Percentiles rank a stretch among this genome's conserved stretches.
These are phyloP conservation scores for Drosophila melanogaster DNA, from an alignment of 1,140 invertebrate species.

Conservation along the genomic window Release_6_plus_ISO1_MT NT_037436.4:20394001-20394500, in stretches of 20 bases:
- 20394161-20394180: conserved; percentile 2
- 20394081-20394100: conserved; percentile 1
- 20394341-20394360: conserved; percentile 48
- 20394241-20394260: neutral
- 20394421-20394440: conserved; percentile 34
- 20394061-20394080: conserved; percentile 2
- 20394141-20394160: conserved; percentile 6
- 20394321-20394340: conserved; percentile 50
- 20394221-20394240: neutral
- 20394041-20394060: conserved; percentile 12
- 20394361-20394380: conserved; percentile 17
- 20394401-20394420: conserved; percentile 28
- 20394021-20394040: neutral
- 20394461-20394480: conserved; percentile 64
- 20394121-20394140: conserved; percentile 3
- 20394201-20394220: conserved; percentile 13
- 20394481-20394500: conserved; percentile 63
- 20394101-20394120: neutral
- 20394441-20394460: conserved; percentile 71
- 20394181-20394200: neutral
- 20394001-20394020: neutral
- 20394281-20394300: conserved; percentile 13
- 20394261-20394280: neutral
- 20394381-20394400: conserved; percentile 3
- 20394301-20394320: conserved; percentile 16